Evolutionary conservation across 2,113 vertebrate genomes (phyloP).

Genomic region (Tursiops truncatus): DNA sequence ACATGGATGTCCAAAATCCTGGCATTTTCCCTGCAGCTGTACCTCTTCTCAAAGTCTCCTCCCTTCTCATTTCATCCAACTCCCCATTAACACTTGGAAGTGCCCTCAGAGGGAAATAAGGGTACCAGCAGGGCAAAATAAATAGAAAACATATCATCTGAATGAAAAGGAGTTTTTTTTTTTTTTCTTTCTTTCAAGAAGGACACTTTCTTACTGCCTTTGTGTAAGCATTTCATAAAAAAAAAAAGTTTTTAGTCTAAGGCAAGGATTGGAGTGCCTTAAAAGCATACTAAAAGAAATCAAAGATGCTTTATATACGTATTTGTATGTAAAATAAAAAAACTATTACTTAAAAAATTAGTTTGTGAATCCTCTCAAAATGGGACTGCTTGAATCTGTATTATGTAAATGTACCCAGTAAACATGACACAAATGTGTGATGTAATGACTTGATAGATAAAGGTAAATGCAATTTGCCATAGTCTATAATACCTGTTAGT

Average conservation of each 20-base stretch:
- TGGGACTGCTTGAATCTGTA: not conserved
- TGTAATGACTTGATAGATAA: not conserved
- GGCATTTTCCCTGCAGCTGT: not conserved
- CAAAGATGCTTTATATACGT: not conserved
- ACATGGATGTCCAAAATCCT: not conserved
- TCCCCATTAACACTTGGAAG: not conserved
- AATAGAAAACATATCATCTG: not conserved
- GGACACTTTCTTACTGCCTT: not conserved
- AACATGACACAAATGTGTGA: not conserved
- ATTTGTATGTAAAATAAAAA: not conserved
- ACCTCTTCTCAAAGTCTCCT: not conserved
- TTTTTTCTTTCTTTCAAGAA: not conserved
- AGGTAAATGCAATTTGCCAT: not conserved
- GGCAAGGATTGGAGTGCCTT: not conserved
- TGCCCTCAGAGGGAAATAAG: not conserved
- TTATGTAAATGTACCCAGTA: not conserved
- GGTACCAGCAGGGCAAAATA: not conserved
- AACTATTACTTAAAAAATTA: not conserved
- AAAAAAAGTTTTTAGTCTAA: not conserved
- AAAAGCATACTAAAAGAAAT: not conserved
- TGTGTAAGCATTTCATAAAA: not conserved
- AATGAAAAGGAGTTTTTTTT: not conserved
- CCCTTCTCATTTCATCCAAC: not conserved
- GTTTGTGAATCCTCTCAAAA: not conserved
- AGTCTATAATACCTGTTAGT: not conserved